phyloP scores from a whole-genome alignment of 2,888 invertebrate genomes.

The Allolobophora icterica region DNA sequence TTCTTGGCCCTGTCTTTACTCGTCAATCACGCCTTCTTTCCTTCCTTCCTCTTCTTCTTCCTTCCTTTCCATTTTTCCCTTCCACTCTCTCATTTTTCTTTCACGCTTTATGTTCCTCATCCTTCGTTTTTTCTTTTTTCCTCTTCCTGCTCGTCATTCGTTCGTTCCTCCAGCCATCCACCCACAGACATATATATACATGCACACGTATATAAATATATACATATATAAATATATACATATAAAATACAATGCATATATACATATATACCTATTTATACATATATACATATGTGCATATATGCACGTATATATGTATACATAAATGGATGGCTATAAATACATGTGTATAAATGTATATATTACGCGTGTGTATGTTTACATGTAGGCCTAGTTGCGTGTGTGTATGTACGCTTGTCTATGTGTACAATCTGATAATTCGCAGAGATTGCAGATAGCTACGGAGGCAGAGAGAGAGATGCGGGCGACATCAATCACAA shows the following conservation, averaged over 20 bases:
- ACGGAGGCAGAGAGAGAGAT: neutral
- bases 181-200: neutral
- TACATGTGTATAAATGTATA: neutral
- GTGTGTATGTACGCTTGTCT: neutral
- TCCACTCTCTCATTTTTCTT: neutral
- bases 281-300: too few relatives aligned
- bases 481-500: neutral
- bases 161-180: slow-evolving; percentile 29
- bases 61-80: neutral
- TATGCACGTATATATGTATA: too few relatives aligned
- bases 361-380: too few relatives aligned
- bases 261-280: too few relatives aligned
- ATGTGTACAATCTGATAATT: slow-evolving; percentile 17
- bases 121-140: neutral
- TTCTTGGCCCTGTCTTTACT: neutral
- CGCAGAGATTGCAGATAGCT: slow-evolving; percentile 2
- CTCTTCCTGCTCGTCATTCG: neutral
- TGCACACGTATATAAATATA: neutral
- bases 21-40: neutral
- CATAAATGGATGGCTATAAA: neutral
- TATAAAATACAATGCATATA: too few relatives aligned
- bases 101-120: neutral
- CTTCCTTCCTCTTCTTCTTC: neutral
- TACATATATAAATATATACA: neutral
- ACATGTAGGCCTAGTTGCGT: neutral